phyloP scores from a whole-genome alignment of 37 sponge, comb jelly and placozoan genomes.

The Agelas oroides region DNA sequence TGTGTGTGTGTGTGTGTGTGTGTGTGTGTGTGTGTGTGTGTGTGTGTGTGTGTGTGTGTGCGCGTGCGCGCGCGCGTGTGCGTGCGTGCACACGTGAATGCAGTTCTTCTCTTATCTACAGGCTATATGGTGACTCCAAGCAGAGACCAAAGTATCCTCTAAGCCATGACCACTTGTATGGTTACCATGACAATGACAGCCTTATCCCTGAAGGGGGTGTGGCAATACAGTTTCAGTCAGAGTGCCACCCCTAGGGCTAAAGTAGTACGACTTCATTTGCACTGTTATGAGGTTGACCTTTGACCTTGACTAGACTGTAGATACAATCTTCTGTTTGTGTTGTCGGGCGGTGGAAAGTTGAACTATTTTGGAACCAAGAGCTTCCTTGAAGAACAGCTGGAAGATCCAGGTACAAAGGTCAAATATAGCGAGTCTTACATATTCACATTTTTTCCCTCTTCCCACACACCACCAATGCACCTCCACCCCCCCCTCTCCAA shows the following conservation, averaged over 20 bases:
- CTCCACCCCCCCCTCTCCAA: too few relatives aligned
- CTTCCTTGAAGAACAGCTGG: slow-evolving; percentile 77
- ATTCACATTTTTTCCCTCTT: too few relatives aligned
- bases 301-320: slow-evolving; percentile 14
- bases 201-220: too few relatives aligned
- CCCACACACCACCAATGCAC: background rate
- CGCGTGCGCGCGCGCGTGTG: background rate
- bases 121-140: slow-evolving; percentile 64
- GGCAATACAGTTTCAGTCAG: too few relatives aligned
- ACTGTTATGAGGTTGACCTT: too few relatives aligned
- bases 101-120: slow-evolving; percentile 1
- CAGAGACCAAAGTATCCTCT: slow-evolving; percentile 37
- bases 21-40: background rate
- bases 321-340: slow-evolving; percentile 84
- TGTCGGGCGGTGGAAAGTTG: slow-evolving; percentile 88
- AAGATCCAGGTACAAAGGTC: slow-evolving; percentile 42
- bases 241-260: too few relatives aligned
- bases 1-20: slow-evolving; percentile 9
- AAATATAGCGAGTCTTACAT: too few relatives aligned
- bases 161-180: background rate
- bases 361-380: slow-evolving; percentile 90
- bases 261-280: too few relatives aligned
- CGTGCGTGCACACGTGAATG: background rate
- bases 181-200: too few relatives aligned
- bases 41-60: slow-evolving; percentile 1